phyloP scores from a whole-genome alignment of 2,113 vertebrate species.

The Gymnorhina tibicen region DNA sequence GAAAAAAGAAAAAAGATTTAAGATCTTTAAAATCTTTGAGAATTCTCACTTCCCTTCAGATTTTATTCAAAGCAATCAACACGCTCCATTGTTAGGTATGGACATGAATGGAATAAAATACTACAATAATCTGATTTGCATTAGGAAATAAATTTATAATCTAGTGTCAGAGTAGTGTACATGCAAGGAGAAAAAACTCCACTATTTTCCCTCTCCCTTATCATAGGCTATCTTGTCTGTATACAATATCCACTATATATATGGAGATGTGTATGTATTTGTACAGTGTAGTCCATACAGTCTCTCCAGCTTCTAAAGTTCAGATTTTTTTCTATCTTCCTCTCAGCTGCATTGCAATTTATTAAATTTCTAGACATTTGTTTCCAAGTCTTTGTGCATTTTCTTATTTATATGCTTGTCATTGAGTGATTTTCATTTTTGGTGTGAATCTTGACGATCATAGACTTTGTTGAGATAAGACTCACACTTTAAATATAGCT shows the following conservation, averaged over 20 bases:
- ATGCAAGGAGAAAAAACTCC: accelerated
- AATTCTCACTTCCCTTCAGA: not conserved
- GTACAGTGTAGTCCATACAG: not conserved
- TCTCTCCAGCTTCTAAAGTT: not conserved
- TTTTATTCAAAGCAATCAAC: not conserved
- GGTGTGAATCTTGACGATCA: not conserved
- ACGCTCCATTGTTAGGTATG: not conserved
- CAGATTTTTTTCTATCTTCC: not conserved
- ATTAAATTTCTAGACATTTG: not conserved
- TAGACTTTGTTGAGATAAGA: not conserved
- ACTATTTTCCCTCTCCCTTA: not conserved
- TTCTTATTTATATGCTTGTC: not conserved
- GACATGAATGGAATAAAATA: not conserved
- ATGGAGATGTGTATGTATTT: not conserved
- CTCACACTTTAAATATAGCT: not conserved
- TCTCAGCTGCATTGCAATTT: not conserved
- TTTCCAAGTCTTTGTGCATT: not conserved
- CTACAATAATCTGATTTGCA: not conserved
- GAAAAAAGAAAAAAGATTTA: not conserved
- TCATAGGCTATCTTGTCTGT: not conserved
- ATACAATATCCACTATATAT: not conserved
- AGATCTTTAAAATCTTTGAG: not conserved
- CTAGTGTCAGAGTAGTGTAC: not conserved
- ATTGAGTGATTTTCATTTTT: not conserved
- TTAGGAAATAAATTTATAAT: not conserved